Conservation (phyloP, 35 echinoderm and acorn worm genomes). For the Lytechinus pictus region DNA sequence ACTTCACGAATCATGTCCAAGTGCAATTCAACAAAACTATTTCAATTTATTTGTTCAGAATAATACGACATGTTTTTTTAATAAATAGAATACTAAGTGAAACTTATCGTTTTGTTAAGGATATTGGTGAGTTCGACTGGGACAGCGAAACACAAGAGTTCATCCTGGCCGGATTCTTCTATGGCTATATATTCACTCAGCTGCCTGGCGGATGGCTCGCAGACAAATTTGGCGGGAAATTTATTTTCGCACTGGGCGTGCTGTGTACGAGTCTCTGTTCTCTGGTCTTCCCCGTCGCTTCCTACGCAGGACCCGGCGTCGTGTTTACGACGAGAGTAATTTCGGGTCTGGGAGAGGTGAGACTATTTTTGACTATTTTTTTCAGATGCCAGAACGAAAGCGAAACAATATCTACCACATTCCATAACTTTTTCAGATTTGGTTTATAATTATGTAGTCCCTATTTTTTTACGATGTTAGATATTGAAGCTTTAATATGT, state of each 20-base stretch:
- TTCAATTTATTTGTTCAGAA: no score
- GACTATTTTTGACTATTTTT: no score
- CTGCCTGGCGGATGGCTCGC: constrained; percentile 85
- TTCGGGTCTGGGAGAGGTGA: constrained; percentile 91
- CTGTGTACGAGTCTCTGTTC: constrained; percentile 85
- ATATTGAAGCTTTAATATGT: no score
- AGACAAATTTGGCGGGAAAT: constrained; percentile 74
- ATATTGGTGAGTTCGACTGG: constrained; percentile 72
- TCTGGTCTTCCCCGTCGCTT: constrained; percentile 70
- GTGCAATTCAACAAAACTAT: no score
- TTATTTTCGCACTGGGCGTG: constrained; percentile 78
- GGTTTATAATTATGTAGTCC: no score
- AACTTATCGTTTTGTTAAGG: not conserved
- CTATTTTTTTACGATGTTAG: no score
- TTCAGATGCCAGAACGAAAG: no score
- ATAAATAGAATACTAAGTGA: no score
- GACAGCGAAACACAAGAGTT: constrained; percentile 71
- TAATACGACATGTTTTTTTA: no score
- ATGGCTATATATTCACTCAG: constrained; percentile 95
- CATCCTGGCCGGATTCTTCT: constrained; percentile 89
- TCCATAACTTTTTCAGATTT: no score
- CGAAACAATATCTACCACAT: no score
- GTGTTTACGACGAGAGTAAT: constrained; percentile 74
- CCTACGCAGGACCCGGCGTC: constrained; percentile 36
- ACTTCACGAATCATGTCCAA: no score